Percentiles rank a stretch among this genome's conserved stretches.
phyloP scores from a whole-genome alignment of 2,888 invertebrate species.

The Carabus problematicus region DNA sequence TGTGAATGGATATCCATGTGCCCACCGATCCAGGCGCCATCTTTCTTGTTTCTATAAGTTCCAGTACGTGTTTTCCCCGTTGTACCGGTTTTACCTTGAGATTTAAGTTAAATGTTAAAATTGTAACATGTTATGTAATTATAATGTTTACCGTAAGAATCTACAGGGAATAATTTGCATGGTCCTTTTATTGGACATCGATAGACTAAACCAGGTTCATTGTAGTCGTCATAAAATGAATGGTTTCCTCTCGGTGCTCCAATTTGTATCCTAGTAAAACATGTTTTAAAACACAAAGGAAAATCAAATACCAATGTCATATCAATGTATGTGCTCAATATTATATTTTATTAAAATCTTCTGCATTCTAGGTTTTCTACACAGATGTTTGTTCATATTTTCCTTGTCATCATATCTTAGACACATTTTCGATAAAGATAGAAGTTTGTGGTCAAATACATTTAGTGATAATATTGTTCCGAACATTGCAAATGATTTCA shows the following conservation, averaged over 20 bases:
- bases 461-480: too few relatives aligned
- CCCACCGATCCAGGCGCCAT: slow-evolving; percentile 57
- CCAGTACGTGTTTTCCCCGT: neutral
- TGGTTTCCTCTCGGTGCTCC: slow-evolving; percentile 55
- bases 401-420: neutral
- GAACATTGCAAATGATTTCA: too few relatives aligned
- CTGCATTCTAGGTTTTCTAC: too few relatives aligned
- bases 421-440: neutral
- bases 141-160: slow-evolving; percentile 44
- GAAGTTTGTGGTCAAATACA: too few relatives aligned
- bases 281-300: slow-evolving; percentile 10
- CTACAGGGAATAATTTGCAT: slow-evolving; percentile 51
- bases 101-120: neutral
- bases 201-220: slow-evolving; percentile 54
- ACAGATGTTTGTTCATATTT: too few relatives aligned
- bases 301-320: too few relatives aligned
- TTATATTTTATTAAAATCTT: neutral
- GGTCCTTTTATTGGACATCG: slow-evolving; percentile 50
- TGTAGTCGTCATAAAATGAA: slow-evolving; percentile 31
- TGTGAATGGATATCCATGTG: slow-evolving; percentile 55
- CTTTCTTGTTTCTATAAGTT: slow-evolving; percentile 33
- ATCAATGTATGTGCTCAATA: too few relatives aligned
- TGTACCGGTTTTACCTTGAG: neutral
- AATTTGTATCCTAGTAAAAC: slow-evolving; percentile 51
- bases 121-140: slow-evolving; percentile 10